Percentiles rank a stretch among this genome's conserved stretches.
phyloP scores from a whole-genome alignment of 2,797 vertebrate species.

The Anguilla pacifica region DNA sequence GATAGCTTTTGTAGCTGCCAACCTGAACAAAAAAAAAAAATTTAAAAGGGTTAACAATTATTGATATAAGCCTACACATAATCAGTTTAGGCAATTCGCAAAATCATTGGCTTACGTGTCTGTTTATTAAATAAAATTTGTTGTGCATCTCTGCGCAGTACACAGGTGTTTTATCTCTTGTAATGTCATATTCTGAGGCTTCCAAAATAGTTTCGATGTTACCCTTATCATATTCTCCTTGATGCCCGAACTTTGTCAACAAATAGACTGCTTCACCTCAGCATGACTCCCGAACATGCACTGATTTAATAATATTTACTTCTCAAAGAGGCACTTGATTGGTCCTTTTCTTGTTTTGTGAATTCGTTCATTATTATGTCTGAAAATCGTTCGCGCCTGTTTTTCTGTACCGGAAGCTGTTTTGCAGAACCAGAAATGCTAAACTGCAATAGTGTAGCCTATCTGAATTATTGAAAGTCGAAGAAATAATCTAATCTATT shows the following conservation, averaged over 20 bases:
- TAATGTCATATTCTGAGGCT: not conserved
- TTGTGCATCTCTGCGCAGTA: no score
- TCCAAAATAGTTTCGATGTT: not conserved
- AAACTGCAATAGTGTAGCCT: not conserved
- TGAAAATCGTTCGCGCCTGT: not conserved
- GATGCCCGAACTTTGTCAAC: not conserved
- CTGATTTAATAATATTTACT: not conserved
- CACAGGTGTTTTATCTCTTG: not conserved
- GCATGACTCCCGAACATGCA: not conserved
- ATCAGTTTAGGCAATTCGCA: no score
- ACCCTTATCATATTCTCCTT: not conserved
- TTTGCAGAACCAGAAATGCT: not conserved
- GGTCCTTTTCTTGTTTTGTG: not conserved
- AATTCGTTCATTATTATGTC: conserved; percentile 16
- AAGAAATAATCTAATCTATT: not conserved
- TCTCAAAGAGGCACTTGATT: not conserved
- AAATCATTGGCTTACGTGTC: no score
- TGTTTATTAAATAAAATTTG: no score
- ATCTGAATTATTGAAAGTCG: not conserved
- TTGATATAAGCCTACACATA: no score
- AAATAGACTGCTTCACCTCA: not conserved
- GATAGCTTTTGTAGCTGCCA: conserved; percentile 73
- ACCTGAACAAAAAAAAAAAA: conserved; percentile 49
- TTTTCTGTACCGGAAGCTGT: not conserved
- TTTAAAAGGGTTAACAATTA: no score